These are phyloP conservation scores for Ceyx margarethae DNA, from an alignment of 2,113 vertebrate genomes.

Conservation along the genomic window DNA sequence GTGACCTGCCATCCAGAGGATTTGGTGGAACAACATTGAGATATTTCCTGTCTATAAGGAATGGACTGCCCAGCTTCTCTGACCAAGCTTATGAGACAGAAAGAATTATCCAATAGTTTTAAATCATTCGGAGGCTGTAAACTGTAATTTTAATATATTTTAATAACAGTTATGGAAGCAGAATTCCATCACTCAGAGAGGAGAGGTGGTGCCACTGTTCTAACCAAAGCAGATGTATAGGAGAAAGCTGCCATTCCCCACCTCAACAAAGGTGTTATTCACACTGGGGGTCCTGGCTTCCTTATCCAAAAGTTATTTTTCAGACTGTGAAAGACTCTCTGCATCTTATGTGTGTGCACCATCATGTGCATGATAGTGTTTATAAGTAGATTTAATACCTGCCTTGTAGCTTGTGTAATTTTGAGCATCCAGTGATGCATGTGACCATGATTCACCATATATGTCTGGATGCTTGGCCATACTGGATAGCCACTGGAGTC, in stretches of 20 bases:
- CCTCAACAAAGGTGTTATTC: fast-evolving
- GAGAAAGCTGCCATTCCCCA: not conserved
- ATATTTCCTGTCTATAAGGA: not conserved
- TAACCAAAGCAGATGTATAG: not conserved
- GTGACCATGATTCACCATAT: not conserved
- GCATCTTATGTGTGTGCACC: not conserved
- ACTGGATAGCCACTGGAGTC: not conserved
- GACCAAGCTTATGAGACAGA: not conserved
- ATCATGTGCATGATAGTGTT: not conserved
- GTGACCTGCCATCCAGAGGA: fast-evolving
- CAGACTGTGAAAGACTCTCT: not conserved
- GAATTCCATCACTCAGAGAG: fast-evolving
- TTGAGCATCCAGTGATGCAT: not conserved
- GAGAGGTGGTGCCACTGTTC: not conserved
- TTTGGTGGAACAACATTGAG: not conserved
- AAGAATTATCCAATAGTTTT: not conserved
- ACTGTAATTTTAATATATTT: not conserved
- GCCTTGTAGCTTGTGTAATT: not conserved
- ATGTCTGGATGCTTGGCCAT: not conserved
- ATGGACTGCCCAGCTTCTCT: not conserved
- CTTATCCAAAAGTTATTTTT: not conserved
- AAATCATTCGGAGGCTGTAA: not conserved
- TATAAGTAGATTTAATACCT: not conserved
- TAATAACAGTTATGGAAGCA: not conserved
- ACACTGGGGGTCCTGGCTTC: not conserved